Base-by-base conservation (phyloP, 2,888 invertebrate species). In the Microctonus hyperodae region DNA sequence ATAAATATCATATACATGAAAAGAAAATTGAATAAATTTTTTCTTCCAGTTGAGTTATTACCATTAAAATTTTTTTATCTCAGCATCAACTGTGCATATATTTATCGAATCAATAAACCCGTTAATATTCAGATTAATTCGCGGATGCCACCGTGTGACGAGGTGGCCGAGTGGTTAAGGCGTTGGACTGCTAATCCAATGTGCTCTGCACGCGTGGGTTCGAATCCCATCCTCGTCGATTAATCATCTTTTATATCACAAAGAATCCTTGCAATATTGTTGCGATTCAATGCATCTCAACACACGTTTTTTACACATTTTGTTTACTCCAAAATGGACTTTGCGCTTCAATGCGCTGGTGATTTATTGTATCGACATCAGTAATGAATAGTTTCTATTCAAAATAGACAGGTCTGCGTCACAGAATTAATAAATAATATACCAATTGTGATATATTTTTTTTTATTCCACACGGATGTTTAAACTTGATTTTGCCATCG, bases 171-270 rank as follows among this genome's bases (percentile, higher is more conserved):
- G 84, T 84, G 84, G 84, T 84, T 83, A 84, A 84, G 84, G 84
- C 84, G 84, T 83, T 84, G 84, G 83, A 84, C 84, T 84, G 84
- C 84, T 84, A 84, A 84, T 84, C 84, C 84, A 83, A 83, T 84
- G 84, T 83, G 84, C 83, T 83, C 84, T 83, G 83, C 84, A 84
- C 84, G 84, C 84, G 83, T 84, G 83, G 83, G 84, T 84, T 83
- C 83, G 83, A 83, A 83, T 83, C 83, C 83, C 83, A 83, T 83
- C 83, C 82, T 83, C 83, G 83, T 83, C 83, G 83, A 71, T 25
- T 10, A 11, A 3, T 37, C 3, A n/a, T 20, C n/a, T n/a, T 44
- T 44, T 44, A 16, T 16, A n/a, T 2, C 4, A 4, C 16, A 1
- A 16, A 44, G 44, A 44, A 44, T n/a, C n/a, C n/a, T n/a, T n/a